Base-by-base conservation (phyloP, 2,113 vertebrate genomes). In the Dinomys branickii region DNA sequence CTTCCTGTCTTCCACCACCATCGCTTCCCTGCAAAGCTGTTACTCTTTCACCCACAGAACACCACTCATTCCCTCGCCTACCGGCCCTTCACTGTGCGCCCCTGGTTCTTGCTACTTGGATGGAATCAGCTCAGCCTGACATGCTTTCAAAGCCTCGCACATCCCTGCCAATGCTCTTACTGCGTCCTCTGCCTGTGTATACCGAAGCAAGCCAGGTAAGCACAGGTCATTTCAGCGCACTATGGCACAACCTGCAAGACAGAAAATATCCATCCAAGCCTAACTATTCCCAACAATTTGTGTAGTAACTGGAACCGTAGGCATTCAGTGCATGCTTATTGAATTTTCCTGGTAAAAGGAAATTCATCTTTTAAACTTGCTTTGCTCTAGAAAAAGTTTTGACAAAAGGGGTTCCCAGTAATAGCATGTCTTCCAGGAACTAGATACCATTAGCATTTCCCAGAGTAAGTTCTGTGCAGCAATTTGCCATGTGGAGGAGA, bases 341-440 rank as follows among this genome's bases (percentile, higher is more conserved):
- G 17, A 33, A 67, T 94, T 96, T 92, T 85, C 47, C 41, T 61
- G 61, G 67, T 52, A 80, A 92, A 8, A 81, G 59, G 47, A 87
- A 69, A 80, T 38, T 81, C 35, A 78, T 80, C 84, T 83, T 73
- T 41, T 73, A 75, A 90, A 87, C 41, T 73, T 90, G 44, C 83
- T 97, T 92, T 91, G 12, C 54, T 90, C 33, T 38, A 82, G 9
- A 93, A 78, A 54, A 90, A 82, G 6, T 88, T 96, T 90, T 75
- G 71, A 44, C 26, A 44, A 87, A 91, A 85, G 38, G 26, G 30
- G 90, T 92, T 94, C 61, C 56, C 77, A 84, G 85, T 90, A 96
- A 92, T 50, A 94, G 35, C 75, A 19, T n/a, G 61, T 67, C 41
- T 88, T 96, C 58, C 44, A 90, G 83, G 52, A 92, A 95, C 90